Evolutionary conservation across 2,888 invertebrate genomes (phyloP).

Genomic region (Melieria omissa): DNA sequence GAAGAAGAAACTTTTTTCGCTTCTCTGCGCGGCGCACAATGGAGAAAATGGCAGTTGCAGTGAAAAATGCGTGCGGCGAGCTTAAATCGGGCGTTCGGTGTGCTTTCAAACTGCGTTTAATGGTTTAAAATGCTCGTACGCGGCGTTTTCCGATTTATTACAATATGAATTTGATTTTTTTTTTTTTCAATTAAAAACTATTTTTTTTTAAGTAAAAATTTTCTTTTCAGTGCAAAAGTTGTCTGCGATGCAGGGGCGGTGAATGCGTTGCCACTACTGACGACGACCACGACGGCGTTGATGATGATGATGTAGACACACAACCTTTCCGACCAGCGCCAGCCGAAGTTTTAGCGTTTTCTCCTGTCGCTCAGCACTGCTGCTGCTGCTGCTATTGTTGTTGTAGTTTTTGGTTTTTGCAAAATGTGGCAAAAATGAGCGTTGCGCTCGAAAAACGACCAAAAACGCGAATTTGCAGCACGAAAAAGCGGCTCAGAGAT

Average conservation of each 20-base stretch:
- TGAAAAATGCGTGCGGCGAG: too few relatives aligned
- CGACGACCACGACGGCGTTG: constrained; percentile 6
- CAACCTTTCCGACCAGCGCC: neutral
- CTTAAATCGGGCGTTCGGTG: too few relatives aligned
- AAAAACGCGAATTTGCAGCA: constrained; percentile 10
- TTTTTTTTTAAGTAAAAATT: too few relatives aligned
- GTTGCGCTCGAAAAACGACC: constrained; percentile 18
- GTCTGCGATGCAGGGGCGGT: constrained; percentile 12
- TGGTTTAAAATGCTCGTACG: too few relatives aligned
- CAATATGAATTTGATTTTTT: too few relatives aligned
- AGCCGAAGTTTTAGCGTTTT: constrained; percentile 19
- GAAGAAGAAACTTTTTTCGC: too few relatives aligned
- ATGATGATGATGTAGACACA: neutral
- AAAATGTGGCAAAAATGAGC: constrained; percentile 26
- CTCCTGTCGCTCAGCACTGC: constrained; percentile 19
- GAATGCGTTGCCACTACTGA: constrained; percentile 21
- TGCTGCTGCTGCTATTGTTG: constrained; percentile 20
- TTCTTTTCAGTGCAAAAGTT: neutral
- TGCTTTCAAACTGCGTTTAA: too few relatives aligned
- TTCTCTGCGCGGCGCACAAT: too few relatives aligned
- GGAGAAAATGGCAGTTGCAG: too few relatives aligned
- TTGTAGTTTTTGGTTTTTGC: constrained; percentile 22
- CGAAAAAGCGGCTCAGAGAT: constrained; percentile 2
- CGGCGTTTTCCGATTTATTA: too few relatives aligned
- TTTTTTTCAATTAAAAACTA: too few relatives aligned